Conservation (phyloP, 2,888 invertebrate genomes). For the Hipparchia semele region DNA sequence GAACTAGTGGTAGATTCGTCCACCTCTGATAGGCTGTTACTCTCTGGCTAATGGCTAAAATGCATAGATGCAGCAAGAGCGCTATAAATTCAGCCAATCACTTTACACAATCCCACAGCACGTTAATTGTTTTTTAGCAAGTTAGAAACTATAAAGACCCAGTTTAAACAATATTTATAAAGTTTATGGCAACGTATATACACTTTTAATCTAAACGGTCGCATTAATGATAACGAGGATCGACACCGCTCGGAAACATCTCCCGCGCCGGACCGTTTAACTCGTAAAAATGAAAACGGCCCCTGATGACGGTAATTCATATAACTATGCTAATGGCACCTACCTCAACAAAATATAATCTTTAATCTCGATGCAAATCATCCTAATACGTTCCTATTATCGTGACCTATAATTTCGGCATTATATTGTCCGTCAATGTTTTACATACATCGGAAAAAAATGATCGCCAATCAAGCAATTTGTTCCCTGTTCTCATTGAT, state of each 20-base stretch:
- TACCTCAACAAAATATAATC: conserved; percentile 80
- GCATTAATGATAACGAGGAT: conserved; percentile 38
- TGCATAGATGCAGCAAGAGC: too few species aligned
- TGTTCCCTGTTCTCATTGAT: conserved; percentile 55
- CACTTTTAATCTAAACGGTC: conserved; percentile 34
- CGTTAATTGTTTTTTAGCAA: neutral
- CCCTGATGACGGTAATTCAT: conserved; percentile 76
- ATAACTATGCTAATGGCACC: conserved; percentile 82
- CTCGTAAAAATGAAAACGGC: conserved; percentile 71
- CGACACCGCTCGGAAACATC: conserved; percentile 30
- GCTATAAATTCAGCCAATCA: too few species aligned
- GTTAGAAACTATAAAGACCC: neutral
- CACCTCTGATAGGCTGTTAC: too few species aligned
- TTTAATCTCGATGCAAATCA: conserved; percentile 83
- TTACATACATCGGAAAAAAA: conserved; percentile 80
- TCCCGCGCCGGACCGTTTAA: conserved; percentile 50
- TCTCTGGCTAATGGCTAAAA: too few species aligned
- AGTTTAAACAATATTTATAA: neutral
- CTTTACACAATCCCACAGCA: too few species aligned
- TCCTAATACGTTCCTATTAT: conserved; percentile 81
- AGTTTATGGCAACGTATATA: neutral
- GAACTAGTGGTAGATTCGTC: too few species aligned
- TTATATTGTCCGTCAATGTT: conserved; percentile 83
- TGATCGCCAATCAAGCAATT: conserved; percentile 78
- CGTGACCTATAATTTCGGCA: conserved; percentile 80